Evolutionary conservation across 2,797 vertebrate species (phyloP), one percentile per base, ranked within the genome.

Genomic region (Lophius americanus): DNA sequence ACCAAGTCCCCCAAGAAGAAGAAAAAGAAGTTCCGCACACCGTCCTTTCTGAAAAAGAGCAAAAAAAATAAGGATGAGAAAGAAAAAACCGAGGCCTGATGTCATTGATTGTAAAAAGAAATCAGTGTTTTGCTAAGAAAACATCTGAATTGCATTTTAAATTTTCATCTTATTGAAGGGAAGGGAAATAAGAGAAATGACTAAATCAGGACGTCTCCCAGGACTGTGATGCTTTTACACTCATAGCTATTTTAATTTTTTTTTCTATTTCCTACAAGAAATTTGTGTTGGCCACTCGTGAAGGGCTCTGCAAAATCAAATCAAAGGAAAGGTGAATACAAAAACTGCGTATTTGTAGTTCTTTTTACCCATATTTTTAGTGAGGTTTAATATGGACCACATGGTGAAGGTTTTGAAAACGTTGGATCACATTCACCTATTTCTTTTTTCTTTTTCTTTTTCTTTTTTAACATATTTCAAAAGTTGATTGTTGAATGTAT

Each of bases 11-110:
- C 95, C 9, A 96, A 96, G 73, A 99, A 98, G 89, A 99, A 98
- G 92, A 98, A 98, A 82, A 99, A 97, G 92, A 97, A 97, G 90
- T 98, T 99, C 85, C 96, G 96, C 79, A 98, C 97, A 51, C 96
- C 96, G 3, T 99, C 97, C 3, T 99, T 99, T 90, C 90, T 99
- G 86, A 98, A 96, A 75, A 98, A 95, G 90, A 96, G 92, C 81
- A 98, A 97, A 92, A 98, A 98, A 88, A 96, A 96, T 92, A 95
- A 96, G 75, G 96, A 95, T 41, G 92, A 95, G 6, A 96, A 96
- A 83, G 96, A 85, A 52, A 97, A 91, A 61, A 52, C 65, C 2
- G 89, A 92, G 59, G 85, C 80, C 23, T 89, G 74, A 88, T 67
- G 37, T 41, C 37, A 12, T 70, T 68, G 54, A 62, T 43, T 70